These are phyloP conservation scores for Dendrophyllia cribrosa DNA, from an alignment of 64 coral and sea anemone species.

Conservation along the genomic window DNA sequence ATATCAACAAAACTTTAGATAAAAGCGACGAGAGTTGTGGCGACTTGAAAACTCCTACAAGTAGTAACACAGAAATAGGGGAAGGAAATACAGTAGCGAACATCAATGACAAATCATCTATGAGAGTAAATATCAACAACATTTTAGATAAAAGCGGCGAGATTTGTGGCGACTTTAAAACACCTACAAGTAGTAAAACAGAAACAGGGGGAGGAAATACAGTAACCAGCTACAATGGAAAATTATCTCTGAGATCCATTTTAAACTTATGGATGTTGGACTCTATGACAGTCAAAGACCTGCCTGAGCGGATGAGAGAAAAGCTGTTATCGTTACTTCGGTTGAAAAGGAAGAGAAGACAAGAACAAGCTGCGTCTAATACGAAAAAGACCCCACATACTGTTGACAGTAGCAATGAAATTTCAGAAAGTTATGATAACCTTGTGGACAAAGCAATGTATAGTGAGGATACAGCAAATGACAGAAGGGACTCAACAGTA, in stretches of 20 bases:
- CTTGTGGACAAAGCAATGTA: not conserved
- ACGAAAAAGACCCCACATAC: not conserved
- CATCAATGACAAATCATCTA: too few relatives aligned
- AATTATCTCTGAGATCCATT: not conserved
- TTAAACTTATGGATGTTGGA: not conserved
- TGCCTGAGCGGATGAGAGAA: not conserved
- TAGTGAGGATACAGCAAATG: slow-evolving; percentile 10
- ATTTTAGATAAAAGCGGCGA: slow-evolving; percentile 3
- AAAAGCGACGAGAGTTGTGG: too few relatives aligned
- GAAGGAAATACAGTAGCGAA: not conserved
- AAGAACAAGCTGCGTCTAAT: not conserved
- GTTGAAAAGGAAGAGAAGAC: not conserved
- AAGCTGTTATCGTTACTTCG: slow-evolving; percentile 7
- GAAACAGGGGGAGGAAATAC: not conserved
- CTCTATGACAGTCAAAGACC: not conserved
- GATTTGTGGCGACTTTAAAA: not conserved
- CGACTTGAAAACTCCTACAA: too few relatives aligned
- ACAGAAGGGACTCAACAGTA: not conserved
- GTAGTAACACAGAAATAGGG: too few relatives aligned
- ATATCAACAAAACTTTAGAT: not conserved
- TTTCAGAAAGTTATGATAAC: not conserved
- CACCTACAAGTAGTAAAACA: not conserved
- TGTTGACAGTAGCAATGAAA: not conserved
- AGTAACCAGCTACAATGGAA: not conserved
- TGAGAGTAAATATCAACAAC: not conserved